Evolutionary conservation across 2,797 vertebrate genomes (phyloP), one percentile per base, ranked within the genome.

Genomic region (Todus mexicanus): DNA sequence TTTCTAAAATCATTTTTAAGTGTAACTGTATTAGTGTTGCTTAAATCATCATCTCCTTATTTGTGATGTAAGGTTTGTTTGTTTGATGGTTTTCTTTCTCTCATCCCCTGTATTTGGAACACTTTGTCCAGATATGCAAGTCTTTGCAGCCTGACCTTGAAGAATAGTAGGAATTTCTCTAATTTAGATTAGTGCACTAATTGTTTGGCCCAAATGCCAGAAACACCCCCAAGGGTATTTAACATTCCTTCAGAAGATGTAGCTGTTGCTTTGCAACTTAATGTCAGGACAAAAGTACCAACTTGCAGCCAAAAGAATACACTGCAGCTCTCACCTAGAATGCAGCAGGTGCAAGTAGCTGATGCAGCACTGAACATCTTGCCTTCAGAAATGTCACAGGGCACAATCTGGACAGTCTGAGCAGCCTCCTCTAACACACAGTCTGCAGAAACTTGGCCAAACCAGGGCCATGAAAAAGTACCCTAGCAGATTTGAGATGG

Each of bases 171-270:
- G 47, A 93, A 54, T 96, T 93, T 92, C 75, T 95, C 42, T 87
- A 91, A 96, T 91, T 95, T 87, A 96, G 84, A 96, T 94, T 91
- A 95, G 79, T 76, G 63, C 64, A 93, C 89, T 93, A 97, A 96
- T 90, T 94, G 89, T 95, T 95, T 91, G 80, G 84, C 89, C 83
- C 27, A 90, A 80, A 91, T 81, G 77, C 86, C 84, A 89, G 40
- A 81, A 86, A 83, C 56, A 63, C 87, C 84, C 89, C 80, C 75
- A 51, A 45, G 66, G 48, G 45, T 81, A 93, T 83, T 93, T 90
- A 87, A 53, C 64, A 87, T 90, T 90, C n/a, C 65, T 80, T 87
- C 75, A 83, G 51, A 78, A 89, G 66, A 84, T 26, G 43, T 31
- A 60, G 84, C 50, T 77, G n/a, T 65, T 84, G 78, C 22, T 78